Evolutionary conservation across 92 coral and sea anemone species (phyloP).

Genomic region (Pocillopora meandrina): DNA sequence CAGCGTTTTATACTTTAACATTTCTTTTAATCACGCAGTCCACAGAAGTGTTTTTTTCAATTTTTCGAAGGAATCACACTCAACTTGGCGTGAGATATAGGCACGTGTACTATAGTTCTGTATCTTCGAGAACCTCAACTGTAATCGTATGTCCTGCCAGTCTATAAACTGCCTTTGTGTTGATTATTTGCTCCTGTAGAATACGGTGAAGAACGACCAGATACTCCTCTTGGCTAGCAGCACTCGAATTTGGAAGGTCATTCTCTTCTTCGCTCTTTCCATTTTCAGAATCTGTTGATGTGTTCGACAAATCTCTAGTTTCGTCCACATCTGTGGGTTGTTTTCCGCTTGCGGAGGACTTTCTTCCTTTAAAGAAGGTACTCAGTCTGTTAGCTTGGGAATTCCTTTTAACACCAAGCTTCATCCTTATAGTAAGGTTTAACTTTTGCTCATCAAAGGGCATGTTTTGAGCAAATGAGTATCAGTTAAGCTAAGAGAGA

Average conservation of each 20-base stretch:
- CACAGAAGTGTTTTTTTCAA: no score
- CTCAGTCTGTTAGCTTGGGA: conserved; percentile 18
- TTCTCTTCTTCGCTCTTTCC: not conserved
- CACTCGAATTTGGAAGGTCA: not conserved
- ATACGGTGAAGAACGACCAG: conserved; percentile 30
- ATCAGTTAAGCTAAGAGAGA: not conserved
- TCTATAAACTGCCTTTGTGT: conserved; percentile 29
- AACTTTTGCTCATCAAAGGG: not conserved
- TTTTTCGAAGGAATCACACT: no score
- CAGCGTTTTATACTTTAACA: no score
- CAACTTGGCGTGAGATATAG: not conserved
- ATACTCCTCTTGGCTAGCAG: not conserved
- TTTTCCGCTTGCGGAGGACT: conserved; percentile 10
- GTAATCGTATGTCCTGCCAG: conserved; percentile 20
- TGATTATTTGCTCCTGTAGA: conserved; percentile 27
- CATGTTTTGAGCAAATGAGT: not conserved
- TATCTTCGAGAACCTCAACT: conserved; percentile 42
- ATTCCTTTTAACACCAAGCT: conserved; percentile 14
- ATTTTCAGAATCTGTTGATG: not conserved
- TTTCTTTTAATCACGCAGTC: no score
- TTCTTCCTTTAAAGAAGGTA: conserved; percentile 32
- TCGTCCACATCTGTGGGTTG: not conserved
- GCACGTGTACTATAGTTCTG: conserved; percentile 4
- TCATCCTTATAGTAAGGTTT: not conserved
- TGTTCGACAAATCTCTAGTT: not conserved